Percentiles rank a stretch among this genome's conserved stretches.
Conservation (phyloP, 2,888 invertebrate genomes). For the Drosophila eohydei region DNA sequence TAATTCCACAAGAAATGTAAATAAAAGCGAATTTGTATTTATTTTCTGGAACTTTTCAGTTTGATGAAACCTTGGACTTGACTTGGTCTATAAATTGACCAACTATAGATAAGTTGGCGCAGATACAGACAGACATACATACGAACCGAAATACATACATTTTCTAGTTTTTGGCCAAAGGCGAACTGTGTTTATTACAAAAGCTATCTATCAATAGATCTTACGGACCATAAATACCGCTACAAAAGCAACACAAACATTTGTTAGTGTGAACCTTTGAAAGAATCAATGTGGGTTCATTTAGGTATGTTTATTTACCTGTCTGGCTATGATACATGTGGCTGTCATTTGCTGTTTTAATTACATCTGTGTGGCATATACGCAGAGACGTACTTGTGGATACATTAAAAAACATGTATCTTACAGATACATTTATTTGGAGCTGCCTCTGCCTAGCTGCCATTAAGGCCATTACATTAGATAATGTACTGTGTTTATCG, state of each 20-base stretch:
- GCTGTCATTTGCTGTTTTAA: constrained; percentile 74
- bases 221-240: constrained; percentile 34
- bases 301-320: constrained; percentile 46
- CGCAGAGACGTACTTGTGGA: constrained; percentile 25
- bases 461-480: constrained; percentile 68
- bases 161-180: constrained; percentile 17
- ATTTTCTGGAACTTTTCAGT: constrained; percentile 10
- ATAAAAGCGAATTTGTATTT: constrained; percentile 13
- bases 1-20: constrained; percentile 15
- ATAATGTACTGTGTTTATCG: constrained; percentile 37
- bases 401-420: constrained; percentile 46
- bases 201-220: constrained; percentile 54
- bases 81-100: constrained; percentile 14
- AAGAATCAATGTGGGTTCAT: constrained; percentile 7
- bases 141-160: neutral
- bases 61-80: constrained; percentile 41
- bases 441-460: constrained; percentile 8
- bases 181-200: constrained; percentile 56
- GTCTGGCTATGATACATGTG: constrained; percentile 58
- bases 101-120: constrained; percentile 8
- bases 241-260: constrained; percentile 22
- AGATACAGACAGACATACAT: neutral
- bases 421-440: constrained; percentile 46
- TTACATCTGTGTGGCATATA: constrained; percentile 56
- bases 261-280: constrained; percentile 16